Evolutionary conservation across 2,888 invertebrate species (phyloP).

Genomic region (Ephialtes manifestator): DNA sequence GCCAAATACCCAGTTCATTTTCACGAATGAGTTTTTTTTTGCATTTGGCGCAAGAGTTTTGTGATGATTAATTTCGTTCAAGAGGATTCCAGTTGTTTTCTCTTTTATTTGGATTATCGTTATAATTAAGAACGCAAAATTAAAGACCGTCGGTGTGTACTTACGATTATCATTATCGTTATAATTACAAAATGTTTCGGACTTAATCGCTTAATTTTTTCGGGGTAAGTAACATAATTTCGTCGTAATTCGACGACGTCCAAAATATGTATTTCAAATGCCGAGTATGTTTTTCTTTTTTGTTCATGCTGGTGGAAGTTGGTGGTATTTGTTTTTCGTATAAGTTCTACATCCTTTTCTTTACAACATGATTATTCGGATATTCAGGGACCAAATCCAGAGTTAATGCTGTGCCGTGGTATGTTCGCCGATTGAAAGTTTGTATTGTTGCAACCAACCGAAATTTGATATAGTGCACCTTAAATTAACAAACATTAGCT

Average conservation of each 20-base stretch:
- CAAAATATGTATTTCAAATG: conserved; percentile 63
- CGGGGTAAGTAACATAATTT: conserved; percentile 56
- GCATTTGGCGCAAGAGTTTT: conserved; percentile 41
- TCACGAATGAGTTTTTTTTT: conserved; percentile 50
- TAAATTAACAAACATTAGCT: background rate
- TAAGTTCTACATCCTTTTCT: conserved; percentile 44
- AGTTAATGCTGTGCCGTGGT: conserved; percentile 3
- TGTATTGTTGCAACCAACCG: background rate
- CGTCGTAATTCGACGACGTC: conserved; percentile 29
- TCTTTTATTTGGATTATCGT: conserved; percentile 70
- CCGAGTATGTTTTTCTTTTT: conserved; percentile 60
- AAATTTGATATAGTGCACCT: background rate
- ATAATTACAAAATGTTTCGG: conserved; percentile 73
- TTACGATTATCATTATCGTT: conserved; percentile 68
- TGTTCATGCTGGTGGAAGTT: conserved; percentile 53
- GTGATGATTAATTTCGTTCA: conserved; percentile 46
- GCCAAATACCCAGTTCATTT: conserved; percentile 48
- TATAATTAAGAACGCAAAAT: conserved; percentile 73
- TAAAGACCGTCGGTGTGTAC: conserved; percentile 66
- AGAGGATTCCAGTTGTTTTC: conserved; percentile 64
- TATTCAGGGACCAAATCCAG: background rate
- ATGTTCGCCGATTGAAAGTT: conserved; percentile 8
- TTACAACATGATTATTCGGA: conserved; percentile 49
- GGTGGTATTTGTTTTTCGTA: conserved; percentile 25
- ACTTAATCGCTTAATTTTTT: conserved; percentile 68